A percentile compares a stretch with the other conserved stretches of the same genome.
Conservation (phyloP, 2,113 vertebrate genomes). For the Gnathonemus longibarbis region DNA sequence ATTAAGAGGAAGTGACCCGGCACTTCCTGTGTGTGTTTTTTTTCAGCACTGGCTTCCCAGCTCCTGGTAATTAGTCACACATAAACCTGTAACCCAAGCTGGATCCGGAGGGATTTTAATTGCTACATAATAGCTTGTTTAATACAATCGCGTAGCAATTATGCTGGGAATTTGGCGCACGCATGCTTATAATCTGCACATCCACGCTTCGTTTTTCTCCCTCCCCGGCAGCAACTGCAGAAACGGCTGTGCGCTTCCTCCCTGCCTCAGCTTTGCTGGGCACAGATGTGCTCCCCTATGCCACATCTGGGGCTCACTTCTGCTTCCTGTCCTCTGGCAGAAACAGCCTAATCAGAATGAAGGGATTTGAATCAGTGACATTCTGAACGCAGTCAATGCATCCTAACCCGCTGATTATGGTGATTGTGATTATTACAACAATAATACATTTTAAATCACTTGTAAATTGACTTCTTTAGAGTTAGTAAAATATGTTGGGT, state of each 20-base stretch:
- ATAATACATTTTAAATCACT: background rate
- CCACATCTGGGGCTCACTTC: slow-evolving; percentile 47
- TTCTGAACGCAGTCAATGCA: background rate
- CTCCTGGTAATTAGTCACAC: slow-evolving; percentile 54
- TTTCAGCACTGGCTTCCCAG: slow-evolving; percentile 44
- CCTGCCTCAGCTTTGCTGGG: slow-evolving; percentile 37
- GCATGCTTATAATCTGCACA: slow-evolving; percentile 42
- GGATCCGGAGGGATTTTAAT: slow-evolving; percentile 52
- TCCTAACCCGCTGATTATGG: slow-evolving; percentile 6
- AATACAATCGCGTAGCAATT: slow-evolving; percentile 61
- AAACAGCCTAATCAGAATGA: slow-evolving; percentile 53
- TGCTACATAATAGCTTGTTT: slow-evolving; percentile 58
- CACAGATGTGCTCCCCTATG: slow-evolving; percentile 50
- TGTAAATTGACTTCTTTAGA: too few species aligned
- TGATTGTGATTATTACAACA: background rate
- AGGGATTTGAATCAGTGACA: slow-evolving; percentile 35
- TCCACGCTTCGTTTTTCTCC: slow-evolving; percentile 30
- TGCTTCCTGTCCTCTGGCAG: slow-evolving; percentile 27
- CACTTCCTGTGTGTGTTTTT: background rate
- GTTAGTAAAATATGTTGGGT: too few species aligned
- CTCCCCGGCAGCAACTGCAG: background rate
- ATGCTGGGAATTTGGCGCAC: slow-evolving; percentile 52
- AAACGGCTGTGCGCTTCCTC: background rate
- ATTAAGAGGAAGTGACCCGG: slow-evolving; percentile 40
- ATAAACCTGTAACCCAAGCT: slow-evolving; percentile 52